These are phyloP conservation scores for Nephrotoma appendiculata DNA, from an alignment of 2,888 invertebrate genomes.

Conservation along the genomic window DNA sequence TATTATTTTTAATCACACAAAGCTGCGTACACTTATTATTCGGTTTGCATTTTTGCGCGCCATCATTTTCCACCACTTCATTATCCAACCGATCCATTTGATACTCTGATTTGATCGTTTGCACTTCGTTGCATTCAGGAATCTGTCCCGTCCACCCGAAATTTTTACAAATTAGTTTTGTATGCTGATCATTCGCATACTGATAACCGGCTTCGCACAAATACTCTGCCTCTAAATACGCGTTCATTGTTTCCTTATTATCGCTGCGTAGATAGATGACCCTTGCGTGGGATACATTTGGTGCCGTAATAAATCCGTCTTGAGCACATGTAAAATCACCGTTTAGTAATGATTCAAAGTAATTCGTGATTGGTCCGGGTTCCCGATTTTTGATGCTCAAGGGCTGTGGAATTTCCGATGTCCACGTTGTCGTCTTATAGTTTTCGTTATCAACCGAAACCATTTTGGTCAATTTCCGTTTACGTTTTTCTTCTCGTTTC, in stretches of 20 bases:
- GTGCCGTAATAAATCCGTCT: slow-evolving; percentile 14
- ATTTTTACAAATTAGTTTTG: slow-evolving; percentile 12
- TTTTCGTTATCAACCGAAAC: neutral
- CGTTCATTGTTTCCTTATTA: slow-evolving; percentile 9
- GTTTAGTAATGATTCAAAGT: neutral
- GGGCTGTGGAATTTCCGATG: neutral
- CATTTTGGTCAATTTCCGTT: neutral
- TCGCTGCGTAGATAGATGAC: slow-evolving; percentile 16
- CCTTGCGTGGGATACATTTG: slow-evolving; percentile 13
- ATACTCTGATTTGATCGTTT: neutral
- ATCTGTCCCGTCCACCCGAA: slow-evolving; percentile 13
- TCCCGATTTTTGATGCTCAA: neutral
- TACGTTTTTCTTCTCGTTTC: neutral
- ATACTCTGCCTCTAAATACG: slow-evolving; percentile 16
- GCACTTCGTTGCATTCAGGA: slow-evolving; percentile 11
- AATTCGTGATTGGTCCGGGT: neutral
- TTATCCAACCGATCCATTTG: neutral
- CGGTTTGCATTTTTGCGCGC: neutral
- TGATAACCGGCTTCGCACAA: slow-evolving; percentile 14
- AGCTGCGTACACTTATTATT: slow-evolving; percentile 13
- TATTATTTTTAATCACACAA: slow-evolving; percentile 16
- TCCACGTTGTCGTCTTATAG: neutral
- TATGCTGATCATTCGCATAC: slow-evolving; percentile 3
- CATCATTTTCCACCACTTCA: neutral
- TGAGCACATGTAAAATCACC: slow-evolving; percentile 16